Conservation (phyloP, 2,888 invertebrate species). For the Pristionchus exspectatus region DNA sequence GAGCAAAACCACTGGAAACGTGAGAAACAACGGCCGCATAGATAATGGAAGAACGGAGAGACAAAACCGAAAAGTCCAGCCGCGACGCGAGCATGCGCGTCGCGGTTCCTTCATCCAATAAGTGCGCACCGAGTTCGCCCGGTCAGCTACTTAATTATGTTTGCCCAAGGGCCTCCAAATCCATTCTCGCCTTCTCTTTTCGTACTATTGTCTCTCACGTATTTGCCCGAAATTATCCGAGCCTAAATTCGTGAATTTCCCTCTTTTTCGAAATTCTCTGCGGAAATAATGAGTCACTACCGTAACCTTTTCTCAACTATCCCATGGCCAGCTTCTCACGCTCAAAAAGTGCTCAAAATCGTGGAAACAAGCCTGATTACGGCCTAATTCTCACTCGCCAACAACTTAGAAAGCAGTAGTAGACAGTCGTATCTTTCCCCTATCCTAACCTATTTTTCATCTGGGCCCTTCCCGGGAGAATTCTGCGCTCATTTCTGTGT, state of each 20-base stretch:
- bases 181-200: not conserved
- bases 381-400: not conserved
- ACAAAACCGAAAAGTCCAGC: not conserved
- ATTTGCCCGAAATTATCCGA: not conserved
- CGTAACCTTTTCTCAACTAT: not conserved
- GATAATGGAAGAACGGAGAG: not conserved
- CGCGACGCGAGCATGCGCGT: not conserved
- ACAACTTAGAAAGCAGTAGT: not conserved
- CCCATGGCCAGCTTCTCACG: not conserved
- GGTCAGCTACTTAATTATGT: slow-evolving; percentile 15
- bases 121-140: not conserved
- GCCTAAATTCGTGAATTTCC: not conserved
- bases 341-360: not conserved
- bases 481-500: too few species aligned
- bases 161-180: not conserved
- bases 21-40: slow-evolving; percentile 3
- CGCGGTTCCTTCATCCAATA: not conserved
- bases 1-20: not conserved
- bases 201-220: not conserved
- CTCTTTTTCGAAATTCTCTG: not conserved
- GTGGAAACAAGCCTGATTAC: not conserved
- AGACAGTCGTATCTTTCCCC: not conserved
- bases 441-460: not conserved
- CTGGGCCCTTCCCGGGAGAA: not conserved
- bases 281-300: not conserved